Percentiles rank a stretch among this genome's conserved stretches.
Evolutionary conservation across 1,140 invertebrate species (phyloP).

Genomic region (Sinonovacula constricta): DNA sequence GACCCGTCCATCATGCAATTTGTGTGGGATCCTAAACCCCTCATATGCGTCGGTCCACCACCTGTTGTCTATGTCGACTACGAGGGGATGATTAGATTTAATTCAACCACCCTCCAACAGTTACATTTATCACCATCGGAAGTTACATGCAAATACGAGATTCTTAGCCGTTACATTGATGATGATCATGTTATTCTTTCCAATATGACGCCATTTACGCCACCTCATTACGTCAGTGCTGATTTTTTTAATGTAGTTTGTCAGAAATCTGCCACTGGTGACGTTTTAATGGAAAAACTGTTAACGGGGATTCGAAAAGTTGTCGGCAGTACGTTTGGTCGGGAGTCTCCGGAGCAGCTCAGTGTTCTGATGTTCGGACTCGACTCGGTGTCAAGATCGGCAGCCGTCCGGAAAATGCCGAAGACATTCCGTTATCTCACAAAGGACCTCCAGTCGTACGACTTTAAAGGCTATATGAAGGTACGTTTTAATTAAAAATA

Average conservation of each 20-base stretch:
- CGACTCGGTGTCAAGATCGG: constrained; percentile 90
- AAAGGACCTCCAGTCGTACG: constrained; percentile 63
- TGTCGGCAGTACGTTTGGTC: not conserved
- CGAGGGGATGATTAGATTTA: constrained; percentile 66
- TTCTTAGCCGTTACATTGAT: constrained; percentile 41
- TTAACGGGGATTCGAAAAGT: constrained; percentile 56
- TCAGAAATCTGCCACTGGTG: constrained; percentile 74
- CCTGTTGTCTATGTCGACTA: constrained; percentile 76
- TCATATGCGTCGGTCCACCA: constrained; percentile 80
- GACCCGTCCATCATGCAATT: constrained; percentile 84
- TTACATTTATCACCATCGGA: constrained; percentile 59
- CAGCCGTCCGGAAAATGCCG: constrained; percentile 90
- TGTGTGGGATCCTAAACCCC: constrained; percentile 81
- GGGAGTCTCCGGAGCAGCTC: constrained; percentile 52
- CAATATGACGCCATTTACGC: constrained; percentile 58
- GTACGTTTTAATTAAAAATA: constrained; percentile 90
- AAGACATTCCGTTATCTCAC: constrained; percentile 83
- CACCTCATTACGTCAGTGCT: constrained; percentile 69
- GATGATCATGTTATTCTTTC: constrained; percentile 70
- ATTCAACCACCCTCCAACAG: constrained; percentile 58
- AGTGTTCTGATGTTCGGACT: constrained; percentile 88
- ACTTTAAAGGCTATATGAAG: constrained; percentile 76
- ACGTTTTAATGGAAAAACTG: constrained; percentile 55
- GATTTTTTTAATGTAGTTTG: constrained; percentile 78
- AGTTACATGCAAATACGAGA: constrained; percentile 67